Evolutionary conservation across 2,888 invertebrate species (phyloP).

Genomic region (Odontocolon sp.): DNA sequence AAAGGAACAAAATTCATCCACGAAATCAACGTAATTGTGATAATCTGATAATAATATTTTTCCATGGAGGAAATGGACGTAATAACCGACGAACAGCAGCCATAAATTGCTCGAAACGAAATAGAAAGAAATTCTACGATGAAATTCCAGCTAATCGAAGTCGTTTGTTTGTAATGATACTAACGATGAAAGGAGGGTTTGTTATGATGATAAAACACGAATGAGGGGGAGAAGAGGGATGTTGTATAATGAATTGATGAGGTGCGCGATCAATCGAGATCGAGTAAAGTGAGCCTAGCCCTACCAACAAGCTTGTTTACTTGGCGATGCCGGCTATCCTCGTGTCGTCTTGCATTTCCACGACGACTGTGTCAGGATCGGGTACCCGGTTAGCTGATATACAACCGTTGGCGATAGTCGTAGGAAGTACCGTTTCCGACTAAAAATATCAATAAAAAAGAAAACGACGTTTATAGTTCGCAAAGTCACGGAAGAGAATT

Average conservation of each 20-base stretch:
- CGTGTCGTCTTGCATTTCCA: constrained; percentile 79
- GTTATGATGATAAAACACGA: constrained; percentile 25
- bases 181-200: constrained; percentile 28
- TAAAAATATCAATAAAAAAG: constrained; percentile 50
- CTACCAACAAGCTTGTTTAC: constrained; percentile 80
- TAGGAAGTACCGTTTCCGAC: constrained; percentile 77
- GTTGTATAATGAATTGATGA: constrained; percentile 34
- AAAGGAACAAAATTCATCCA: constrained; percentile 11
- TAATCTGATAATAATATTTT: neutral
- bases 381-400: constrained; percentile 79
- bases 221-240: no score
- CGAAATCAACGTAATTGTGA: neutral
- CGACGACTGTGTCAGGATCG: constrained; percentile 79
- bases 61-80: neutral
- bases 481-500: no score
- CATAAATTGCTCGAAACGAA: neutral
- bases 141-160: neutral
- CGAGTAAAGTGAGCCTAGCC: constrained; percentile 77
- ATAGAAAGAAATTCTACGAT: neutral
- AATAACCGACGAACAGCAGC: no score
- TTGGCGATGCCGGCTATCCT: constrained; percentile 80
- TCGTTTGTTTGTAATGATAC: neutral
- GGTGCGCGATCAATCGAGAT: constrained; percentile 57
- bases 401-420: constrained; percentile 78
- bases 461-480: no score